phyloP scores from a whole-genome alignment of 2,113 vertebrate species.

The Archocentrus centrarchus region DNA sequence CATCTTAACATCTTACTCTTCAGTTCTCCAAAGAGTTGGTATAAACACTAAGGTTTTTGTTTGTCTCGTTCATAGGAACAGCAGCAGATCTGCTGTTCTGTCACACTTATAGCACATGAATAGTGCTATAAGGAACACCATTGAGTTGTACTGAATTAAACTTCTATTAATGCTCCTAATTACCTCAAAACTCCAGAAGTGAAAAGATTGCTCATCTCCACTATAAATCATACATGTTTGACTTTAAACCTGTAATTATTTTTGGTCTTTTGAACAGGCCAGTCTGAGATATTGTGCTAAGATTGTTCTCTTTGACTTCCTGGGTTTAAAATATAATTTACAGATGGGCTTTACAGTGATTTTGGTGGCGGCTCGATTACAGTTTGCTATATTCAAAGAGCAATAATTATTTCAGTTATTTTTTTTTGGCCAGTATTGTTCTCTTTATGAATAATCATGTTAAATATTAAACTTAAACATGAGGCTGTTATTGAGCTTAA shows the following conservation, averaged over 20 bases:
- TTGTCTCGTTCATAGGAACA: not conserved
- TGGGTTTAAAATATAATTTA: not conserved
- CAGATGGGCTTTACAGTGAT: not conserved
- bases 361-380: not conserved
- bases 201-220: not conserved
- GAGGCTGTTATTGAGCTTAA: not conserved
- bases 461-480: not conserved
- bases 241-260: not conserved
- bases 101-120: accelerated
- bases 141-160: not conserved
- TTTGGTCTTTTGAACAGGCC: not conserved
- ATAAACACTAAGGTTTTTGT: not conserved
- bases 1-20: not conserved
- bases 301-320: not conserved
- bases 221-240: not conserved
- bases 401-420: not conserved
- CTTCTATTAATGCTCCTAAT: not conserved
- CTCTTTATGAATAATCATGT: too few relatives aligned
- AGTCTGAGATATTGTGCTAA: not conserved
- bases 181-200: not conserved
- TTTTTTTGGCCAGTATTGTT: not conserved
- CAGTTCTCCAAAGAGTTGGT: not conserved
- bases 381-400: too few relatives aligned
- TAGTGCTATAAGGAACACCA: not conserved
- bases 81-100: not conserved